phyloP scores from a whole-genome alignment of 2,888 invertebrate genomes.

The Eudasyphora cyanicolor region DNA sequence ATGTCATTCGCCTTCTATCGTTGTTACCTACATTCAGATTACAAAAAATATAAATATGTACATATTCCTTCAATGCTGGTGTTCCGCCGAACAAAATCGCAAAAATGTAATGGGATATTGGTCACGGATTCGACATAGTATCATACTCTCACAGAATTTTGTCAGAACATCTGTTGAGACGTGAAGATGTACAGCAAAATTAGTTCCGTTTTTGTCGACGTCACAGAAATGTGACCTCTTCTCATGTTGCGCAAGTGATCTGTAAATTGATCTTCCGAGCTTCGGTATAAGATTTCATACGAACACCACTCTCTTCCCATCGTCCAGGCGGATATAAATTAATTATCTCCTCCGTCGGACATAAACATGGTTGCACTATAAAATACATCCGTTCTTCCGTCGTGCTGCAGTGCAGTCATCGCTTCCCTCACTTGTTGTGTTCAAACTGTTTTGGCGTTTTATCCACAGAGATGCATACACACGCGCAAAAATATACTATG shows the following conservation, averaged over 20 bases:
- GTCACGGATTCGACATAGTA: slow-evolving; percentile 49
- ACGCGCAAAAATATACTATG: too few species aligned
- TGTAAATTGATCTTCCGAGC: slow-evolving; percentile 66
- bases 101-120: slow-evolving; percentile 59
- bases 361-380: neutral
- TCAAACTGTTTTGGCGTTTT: neutral
- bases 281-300: slow-evolving; percentile 35
- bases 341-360: slow-evolving; percentile 16
- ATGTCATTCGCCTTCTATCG: neutral
- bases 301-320: neutral
- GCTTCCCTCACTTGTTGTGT: neutral
- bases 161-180: slow-evolving; percentile 64
- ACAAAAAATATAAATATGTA: neutral
- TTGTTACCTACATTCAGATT: neutral
- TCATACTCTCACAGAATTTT: too few species aligned
- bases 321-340: slow-evolving; percentile 36
- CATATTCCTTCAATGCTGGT: neutral
- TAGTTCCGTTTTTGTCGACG: slow-evolving; percentile 57
- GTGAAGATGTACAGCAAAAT: slow-evolving; percentile 60
- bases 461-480: neutral
- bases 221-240: neutral
- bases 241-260: slow-evolving; percentile 52
- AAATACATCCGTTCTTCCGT: slow-evolving; percentile 7
- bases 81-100: slow-evolving; percentile 52
- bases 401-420: neutral